Conservation (phyloP, 2,113 vertebrate species). For the Ramphastos sulfuratus region DNA sequence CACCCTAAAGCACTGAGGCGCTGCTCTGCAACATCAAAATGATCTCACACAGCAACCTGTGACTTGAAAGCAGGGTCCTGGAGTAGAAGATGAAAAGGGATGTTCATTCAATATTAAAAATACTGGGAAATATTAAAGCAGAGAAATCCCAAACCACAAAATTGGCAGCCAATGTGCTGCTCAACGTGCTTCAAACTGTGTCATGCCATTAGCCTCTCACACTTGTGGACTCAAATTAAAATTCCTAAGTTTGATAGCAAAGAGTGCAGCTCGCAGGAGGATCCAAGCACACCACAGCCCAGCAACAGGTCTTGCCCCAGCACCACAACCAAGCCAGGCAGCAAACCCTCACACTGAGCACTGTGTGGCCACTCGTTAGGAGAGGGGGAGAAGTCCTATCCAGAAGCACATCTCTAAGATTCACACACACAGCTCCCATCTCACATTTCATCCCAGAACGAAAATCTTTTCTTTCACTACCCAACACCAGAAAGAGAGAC, state of each 20-base stretch:
- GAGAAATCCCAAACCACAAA: conserved; percentile 31
- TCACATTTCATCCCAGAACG: not conserved
- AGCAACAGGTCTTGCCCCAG: not conserved
- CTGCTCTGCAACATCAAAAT: not conserved
- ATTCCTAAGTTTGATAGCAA: not conserved
- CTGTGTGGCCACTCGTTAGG: accelerated
- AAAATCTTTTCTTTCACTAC: not conserved
- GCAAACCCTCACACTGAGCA: not conserved
- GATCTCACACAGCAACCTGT: not conserved
- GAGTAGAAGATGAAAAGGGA: not conserved
- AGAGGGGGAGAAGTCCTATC: not conserved
- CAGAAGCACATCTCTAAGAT: not conserved
- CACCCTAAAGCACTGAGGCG: not conserved
- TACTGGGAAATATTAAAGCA: conserved; percentile 6
- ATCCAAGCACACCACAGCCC: accelerated
- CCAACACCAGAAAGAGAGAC: accelerated
- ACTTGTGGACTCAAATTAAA: not conserved
- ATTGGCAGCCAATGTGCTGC: not conserved
- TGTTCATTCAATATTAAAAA: conserved; percentile 9
- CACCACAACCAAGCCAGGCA: accelerated
- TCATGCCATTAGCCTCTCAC: not conserved
- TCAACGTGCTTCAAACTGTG: not conserved
- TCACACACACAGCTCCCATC: not conserved
- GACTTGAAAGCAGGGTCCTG: not conserved
- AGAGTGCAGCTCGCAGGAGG: not conserved